A percentile compares a stretch with the other conserved stretches of the same genome.
Conservation (phyloP, 2,113 vertebrate genomes). For the Phrynocephalus versicolor region DNA sequence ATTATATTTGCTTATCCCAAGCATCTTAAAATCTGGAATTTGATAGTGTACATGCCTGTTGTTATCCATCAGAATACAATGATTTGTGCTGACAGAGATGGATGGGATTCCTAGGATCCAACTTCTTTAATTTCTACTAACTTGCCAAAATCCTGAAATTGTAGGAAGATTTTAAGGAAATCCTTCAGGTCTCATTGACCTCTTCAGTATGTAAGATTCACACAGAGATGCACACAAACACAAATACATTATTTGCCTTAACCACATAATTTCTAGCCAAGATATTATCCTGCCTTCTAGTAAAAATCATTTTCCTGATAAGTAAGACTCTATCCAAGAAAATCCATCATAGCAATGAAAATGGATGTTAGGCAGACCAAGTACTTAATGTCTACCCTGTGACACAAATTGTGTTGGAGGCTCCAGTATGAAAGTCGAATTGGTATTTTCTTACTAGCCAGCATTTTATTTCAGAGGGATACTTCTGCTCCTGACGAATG, state of each 20-base stretch:
- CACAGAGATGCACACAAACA: not conserved
- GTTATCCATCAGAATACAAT: not conserved
- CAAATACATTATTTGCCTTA: not conserved
- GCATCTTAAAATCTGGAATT: not conserved
- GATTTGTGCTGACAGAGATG: not conserved
- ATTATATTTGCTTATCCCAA: not conserved
- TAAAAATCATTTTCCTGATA: not conserved
- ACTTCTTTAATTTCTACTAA: not conserved
- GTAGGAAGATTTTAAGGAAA: not conserved
- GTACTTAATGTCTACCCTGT: not conserved
- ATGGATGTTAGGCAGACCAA: not conserved
- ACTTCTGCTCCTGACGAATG: constrained; percentile 39
- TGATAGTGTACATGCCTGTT: too few species aligned
- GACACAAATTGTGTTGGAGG: fast-evolving
- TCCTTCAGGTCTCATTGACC: not conserved
- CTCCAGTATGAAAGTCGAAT: not conserved
- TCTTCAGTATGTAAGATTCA: not conserved
- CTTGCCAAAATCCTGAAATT: not conserved
- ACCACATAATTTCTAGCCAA: not conserved
- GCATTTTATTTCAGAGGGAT: constrained; percentile 42
- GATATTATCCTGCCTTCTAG: not conserved
- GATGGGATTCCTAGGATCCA: too few species aligned
- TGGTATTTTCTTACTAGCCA: constrained; percentile 27
- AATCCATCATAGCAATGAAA: not conserved
- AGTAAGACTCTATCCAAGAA: not conserved